These are phyloP conservation scores for Nesogale talazaci DNA, from an alignment of 2,113 vertebrate genomes.

Conservation along the genomic window DNA sequence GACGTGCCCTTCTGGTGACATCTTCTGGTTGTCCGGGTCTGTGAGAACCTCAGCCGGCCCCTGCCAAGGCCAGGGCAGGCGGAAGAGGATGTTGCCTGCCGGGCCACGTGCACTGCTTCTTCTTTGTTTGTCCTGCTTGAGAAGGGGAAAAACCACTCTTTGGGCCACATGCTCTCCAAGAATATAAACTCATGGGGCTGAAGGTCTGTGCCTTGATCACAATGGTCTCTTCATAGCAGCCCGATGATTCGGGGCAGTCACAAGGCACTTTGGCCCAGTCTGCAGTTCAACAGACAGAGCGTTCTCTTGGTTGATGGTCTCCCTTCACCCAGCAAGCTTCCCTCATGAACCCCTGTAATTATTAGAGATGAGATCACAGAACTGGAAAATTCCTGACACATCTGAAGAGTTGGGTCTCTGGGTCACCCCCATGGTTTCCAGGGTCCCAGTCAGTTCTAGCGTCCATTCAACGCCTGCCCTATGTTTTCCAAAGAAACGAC, in stretches of 20 bases:
- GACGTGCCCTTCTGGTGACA: background rate
- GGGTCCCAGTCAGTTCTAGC: constrained; percentile 53
- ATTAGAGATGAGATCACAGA: constrained; percentile 33
- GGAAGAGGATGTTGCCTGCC: rapidly evolving
- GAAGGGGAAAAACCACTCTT: background rate
- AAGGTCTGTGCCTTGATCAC: background rate
- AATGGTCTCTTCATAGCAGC: constrained; percentile 44
- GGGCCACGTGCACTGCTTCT: background rate
- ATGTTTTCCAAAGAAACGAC: constrained; percentile 74
- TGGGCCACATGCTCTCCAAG: background rate
- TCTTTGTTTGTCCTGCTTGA: background rate
- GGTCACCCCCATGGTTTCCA: constrained; percentile 39
- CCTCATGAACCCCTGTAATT: background rate
- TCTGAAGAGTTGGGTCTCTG: background rate
- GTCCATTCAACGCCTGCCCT: constrained; percentile 59
- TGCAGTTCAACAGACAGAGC: too few species aligned
- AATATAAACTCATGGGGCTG: constrained; percentile 25
- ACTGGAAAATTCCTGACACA: constrained; percentile 43
- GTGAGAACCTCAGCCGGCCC: background rate
- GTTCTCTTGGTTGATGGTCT: background rate
- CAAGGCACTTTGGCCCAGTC: background rate
- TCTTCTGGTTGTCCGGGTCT: background rate
- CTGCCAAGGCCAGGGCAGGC: background rate
- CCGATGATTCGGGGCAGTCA: constrained; percentile 55
- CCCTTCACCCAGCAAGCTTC: background rate